phyloP scores from a whole-genome alignment of 1,140 invertebrate species.

The Platorchestia sp. region DNA sequence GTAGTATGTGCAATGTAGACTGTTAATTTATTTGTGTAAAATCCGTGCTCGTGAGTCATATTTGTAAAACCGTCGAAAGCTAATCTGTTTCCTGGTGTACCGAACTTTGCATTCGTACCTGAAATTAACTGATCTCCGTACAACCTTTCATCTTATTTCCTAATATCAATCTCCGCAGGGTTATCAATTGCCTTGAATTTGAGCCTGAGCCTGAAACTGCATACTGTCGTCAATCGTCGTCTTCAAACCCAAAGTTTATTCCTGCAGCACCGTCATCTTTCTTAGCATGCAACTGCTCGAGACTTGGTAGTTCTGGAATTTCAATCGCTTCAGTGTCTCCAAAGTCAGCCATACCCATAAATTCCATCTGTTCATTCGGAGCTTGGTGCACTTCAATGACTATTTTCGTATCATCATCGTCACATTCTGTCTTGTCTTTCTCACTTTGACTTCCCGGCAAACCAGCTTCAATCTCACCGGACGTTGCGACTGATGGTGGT shows the following conservation, averaged over 20 bases:
- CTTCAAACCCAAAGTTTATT: not conserved
- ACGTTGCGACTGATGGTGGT: not conserved
- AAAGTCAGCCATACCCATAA: not conserved
- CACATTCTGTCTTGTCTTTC: not conserved
- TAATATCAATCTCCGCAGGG: not conserved
- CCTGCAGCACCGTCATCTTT: not conserved
- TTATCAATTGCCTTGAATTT: not conserved
- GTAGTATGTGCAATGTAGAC: not conserved
- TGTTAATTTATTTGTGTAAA: not conserved
- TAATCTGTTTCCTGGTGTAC: not conserved
- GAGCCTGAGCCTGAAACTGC: not conserved
- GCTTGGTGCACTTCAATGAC: not conserved
- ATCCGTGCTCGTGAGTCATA: not conserved
- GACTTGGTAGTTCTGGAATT: not conserved
- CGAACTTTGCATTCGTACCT: not conserved
- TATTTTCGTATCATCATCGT: not conserved
- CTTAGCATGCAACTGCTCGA: not conserved
- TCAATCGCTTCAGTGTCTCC: not conserved
- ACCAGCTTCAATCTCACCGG: not conserved
- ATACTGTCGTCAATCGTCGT: not conserved
- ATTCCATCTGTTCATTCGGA: not conserved
- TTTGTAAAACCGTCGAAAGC: not conserved
- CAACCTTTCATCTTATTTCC: not conserved
- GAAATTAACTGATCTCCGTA: not conserved
- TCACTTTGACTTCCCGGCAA: not conserved